These are phyloP conservation scores for Ichneumoninae sp. DNA, from an alignment of 2,888 invertebrate species.

Conservation along the genomic window DNA sequence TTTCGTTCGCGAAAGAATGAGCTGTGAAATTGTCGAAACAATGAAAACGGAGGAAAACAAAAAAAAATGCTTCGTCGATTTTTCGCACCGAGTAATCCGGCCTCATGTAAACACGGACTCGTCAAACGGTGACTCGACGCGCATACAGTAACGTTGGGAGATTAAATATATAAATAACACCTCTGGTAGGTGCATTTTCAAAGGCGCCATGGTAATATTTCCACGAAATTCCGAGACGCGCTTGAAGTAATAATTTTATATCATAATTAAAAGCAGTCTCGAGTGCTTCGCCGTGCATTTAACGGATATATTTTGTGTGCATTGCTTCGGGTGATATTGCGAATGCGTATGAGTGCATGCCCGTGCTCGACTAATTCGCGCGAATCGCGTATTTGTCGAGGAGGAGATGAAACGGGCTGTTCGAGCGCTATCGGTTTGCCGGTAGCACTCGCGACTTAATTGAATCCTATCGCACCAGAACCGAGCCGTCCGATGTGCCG, in stretches of 20 bases:
- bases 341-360: neutral
- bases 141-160: neutral
- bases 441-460: conserved; percentile 42
- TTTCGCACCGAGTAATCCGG: neutral
- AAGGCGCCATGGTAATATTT: neutral
- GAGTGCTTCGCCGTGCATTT: neutral
- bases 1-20: too few relatives aligned
- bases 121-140: neutral
- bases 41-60: neutral
- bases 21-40: too few relatives aligned
- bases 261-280: neutral
- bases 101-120: neutral
- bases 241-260: neutral
- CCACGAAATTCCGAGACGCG: neutral
- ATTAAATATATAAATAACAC: neutral
- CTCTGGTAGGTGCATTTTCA: neutral
- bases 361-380: neutral
- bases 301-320: neutral
- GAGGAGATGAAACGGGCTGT: conserved; percentile 41
- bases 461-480: conserved; percentile 40
- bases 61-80: conserved; percentile 1
- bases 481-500: neutral
- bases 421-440: conserved; percentile 13
- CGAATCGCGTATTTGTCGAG: conserved; percentile 16
- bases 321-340: neutral